These are phyloP conservation scores for Drosophila malerkotliana DNA, from an alignment of 1,140 invertebrate genomes.

Conservation along the genomic window DNA sequence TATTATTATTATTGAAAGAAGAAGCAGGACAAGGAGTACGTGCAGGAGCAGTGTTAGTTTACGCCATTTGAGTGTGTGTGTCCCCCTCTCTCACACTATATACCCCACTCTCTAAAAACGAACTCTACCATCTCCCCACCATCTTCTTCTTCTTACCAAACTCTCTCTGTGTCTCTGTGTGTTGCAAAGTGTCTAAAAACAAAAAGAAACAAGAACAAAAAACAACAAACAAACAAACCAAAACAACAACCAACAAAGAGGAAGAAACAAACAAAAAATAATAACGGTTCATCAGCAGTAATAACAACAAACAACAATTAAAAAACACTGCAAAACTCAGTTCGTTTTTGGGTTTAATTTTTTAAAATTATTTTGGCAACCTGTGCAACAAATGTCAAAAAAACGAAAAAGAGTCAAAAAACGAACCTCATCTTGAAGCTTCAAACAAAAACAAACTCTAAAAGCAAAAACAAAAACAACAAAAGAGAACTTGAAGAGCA, in stretches of 20 bases:
- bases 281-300: not conserved
- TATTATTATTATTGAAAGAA: not conserved
- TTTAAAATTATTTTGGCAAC: slow-evolving; percentile 8
- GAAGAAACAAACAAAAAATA: too few relatives aligned
- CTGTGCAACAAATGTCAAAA: slow-evolving; percentile 51
- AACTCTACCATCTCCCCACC: too few relatives aligned
- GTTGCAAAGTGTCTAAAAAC: slow-evolving; percentile 35
- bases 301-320: slow-evolving; percentile 1
- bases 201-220: slow-evolving; percentile 3
- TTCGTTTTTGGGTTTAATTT: not conserved
- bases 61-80: slow-evolving; percentile 44
- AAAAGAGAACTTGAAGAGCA: not conserved
- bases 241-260: not conserved
- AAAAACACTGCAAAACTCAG: not conserved
- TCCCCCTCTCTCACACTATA: not conserved
- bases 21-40: too few relatives aligned
- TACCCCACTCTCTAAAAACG: too few relatives aligned
- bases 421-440: not conserved
- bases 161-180: slow-evolving; percentile 18
- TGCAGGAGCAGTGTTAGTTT: slow-evolving; percentile 5
- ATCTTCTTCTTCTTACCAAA: too few relatives aligned
- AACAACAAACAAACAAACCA: not conserved
- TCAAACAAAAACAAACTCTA: not conserved
- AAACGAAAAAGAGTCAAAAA: not conserved
- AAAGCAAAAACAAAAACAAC: not conserved